Evolutionary conservation across 2,797 vertebrate genomes (phyloP).

Genomic region (Bradypodion pumilum): DNA sequence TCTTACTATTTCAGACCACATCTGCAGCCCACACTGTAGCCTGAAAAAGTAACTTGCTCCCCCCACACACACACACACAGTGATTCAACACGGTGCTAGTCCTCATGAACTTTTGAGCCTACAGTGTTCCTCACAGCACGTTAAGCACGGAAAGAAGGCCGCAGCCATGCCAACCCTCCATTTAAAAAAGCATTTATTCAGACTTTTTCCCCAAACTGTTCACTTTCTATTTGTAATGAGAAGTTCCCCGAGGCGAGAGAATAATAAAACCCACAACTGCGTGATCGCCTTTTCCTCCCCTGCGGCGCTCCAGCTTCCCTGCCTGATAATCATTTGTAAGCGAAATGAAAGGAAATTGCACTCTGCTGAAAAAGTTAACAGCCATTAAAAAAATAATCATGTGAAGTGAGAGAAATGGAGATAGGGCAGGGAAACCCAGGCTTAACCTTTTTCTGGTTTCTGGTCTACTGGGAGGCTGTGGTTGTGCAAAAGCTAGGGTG

Average conservation of each 20-base stretch:
- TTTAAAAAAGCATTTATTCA: background rate
- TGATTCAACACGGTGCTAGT: background rate
- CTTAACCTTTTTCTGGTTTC: too few relatives aligned
- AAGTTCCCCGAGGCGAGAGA: background rate
- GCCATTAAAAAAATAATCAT: background rate
- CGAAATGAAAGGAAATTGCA: background rate
- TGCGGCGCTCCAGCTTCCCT: background rate
- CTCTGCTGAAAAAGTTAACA: background rate
- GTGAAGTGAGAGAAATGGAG: too few relatives aligned
- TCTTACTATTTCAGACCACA: too few relatives aligned
- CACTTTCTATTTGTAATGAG: background rate
- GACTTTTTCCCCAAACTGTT: background rate
- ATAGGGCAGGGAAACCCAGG: too few relatives aligned
- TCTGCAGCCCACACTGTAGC: too few relatives aligned
- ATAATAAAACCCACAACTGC: background rate
- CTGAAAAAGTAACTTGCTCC: too few relatives aligned
- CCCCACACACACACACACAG: too few relatives aligned
- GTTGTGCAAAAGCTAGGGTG: too few relatives aligned
- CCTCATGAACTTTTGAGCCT: background rate
- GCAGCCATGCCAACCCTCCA: background rate
- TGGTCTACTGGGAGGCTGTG: too few relatives aligned
- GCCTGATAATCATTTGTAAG: conserved; percentile 5
- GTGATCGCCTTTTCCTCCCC: background rate
- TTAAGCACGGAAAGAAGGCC: background rate
- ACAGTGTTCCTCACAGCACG: background rate